These are phyloP conservation scores for Chloromyia formosa DNA, from an alignment of 2,888 invertebrate species.

Conservation along the genomic window DNA sequence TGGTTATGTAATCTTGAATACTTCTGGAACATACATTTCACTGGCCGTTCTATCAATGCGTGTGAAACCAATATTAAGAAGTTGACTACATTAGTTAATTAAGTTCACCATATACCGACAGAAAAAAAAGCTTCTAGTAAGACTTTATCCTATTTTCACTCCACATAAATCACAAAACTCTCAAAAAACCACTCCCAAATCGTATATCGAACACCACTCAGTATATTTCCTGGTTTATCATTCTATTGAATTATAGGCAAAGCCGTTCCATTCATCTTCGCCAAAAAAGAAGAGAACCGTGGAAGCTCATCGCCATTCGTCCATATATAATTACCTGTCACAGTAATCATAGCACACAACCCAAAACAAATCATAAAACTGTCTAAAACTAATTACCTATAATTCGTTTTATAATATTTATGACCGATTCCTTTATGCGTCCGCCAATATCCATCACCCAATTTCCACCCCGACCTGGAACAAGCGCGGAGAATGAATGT, in stretches of 20 bases:
- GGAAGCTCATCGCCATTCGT: background rate
- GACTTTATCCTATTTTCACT: background rate
- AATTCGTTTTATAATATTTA: conserved; percentile 41
- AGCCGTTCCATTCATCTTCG: no score
- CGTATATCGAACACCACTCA: background rate
- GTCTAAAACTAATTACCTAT: conserved; percentile 43
- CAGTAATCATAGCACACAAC: conserved; percentile 29
- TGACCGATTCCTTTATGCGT: conserved; percentile 26
- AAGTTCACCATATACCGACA: no score
- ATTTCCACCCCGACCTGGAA: background rate
- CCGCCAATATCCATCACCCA: background rate
- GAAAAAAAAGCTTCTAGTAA: no score
- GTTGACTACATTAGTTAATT: no score
- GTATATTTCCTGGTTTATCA: background rate
- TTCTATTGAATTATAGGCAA: background rate
- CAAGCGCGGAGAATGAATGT: background rate
- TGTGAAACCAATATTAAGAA: no score
- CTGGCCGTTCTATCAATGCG: no score
- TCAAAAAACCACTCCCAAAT: background rate
- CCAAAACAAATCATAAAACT: conserved; percentile 41
- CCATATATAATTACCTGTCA: conserved; percentile 42
- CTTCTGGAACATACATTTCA: no score
- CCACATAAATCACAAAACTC: conserved; percentile 28
- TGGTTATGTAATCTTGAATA: no score
- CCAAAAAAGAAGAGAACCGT: no score